These are phyloP conservation scores for Melozone crissalis DNA, from an alignment of 2,113 vertebrate species.

Conservation along the genomic window DNA sequence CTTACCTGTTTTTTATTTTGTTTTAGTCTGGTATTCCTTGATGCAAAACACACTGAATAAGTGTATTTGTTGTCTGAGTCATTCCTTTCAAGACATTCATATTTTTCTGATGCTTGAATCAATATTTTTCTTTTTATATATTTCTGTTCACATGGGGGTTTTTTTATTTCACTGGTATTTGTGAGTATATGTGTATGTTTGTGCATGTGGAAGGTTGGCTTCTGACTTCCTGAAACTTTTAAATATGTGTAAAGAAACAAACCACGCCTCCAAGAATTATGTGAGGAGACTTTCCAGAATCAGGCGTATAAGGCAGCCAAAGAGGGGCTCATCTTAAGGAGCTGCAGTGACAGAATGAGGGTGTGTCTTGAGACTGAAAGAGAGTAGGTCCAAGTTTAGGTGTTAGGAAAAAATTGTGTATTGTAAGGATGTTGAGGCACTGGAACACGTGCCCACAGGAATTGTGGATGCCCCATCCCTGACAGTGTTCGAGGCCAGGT, in stretches of 20 bases:
- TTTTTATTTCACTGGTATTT: neutral
- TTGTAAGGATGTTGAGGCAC: neutral
- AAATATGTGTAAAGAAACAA: neutral
- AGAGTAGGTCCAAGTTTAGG: neutral
- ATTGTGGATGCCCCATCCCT: neutral
- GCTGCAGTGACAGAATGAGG: neutral
- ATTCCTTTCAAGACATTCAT: neutral
- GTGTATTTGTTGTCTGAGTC: neutral
- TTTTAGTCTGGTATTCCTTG: neutral
- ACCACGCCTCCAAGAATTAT: accelerated
- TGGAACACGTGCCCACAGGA: neutral
- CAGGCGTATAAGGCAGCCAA: neutral
- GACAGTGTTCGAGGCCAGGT: neutral
- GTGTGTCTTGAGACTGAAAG: neutral
- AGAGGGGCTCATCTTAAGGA: neutral
- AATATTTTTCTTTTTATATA: neutral
- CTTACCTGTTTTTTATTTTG: neutral
- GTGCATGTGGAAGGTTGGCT: neutral
- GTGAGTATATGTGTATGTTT: accelerated
- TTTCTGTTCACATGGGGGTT: neutral
- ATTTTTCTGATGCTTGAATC: neutral
- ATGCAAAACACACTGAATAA: neutral
- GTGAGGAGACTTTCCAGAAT: neutral
- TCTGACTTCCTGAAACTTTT: neutral
- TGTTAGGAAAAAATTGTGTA: neutral